Conservation (phyloP, 2,113 vertebrate species). For the Mungos mungo region DNA sequence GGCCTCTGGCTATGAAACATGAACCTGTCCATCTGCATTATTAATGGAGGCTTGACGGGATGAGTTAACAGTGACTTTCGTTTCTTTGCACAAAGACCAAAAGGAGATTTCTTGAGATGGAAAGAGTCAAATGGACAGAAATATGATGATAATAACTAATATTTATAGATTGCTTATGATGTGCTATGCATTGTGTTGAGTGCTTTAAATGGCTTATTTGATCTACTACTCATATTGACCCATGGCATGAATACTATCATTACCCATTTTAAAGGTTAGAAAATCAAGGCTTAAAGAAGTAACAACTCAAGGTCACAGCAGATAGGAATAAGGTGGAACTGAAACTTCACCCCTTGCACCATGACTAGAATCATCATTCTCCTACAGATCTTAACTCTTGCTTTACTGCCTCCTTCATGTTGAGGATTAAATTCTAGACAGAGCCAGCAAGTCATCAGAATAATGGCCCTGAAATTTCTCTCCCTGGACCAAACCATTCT, state of each 20-base stretch:
- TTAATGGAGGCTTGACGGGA: not conserved
- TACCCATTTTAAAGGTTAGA: not conserved
- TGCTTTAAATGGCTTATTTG: not conserved
- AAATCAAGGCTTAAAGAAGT: not conserved
- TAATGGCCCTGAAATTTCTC: not conserved
- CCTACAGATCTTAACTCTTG: not conserved
- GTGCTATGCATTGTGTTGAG: not conserved
- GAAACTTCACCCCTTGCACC: not conserved
- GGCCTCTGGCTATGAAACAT: not conserved
- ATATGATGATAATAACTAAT: not conserved
- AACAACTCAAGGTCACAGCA: not conserved
- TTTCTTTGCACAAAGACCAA: not conserved
- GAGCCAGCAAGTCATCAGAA: not conserved
- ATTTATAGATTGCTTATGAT: not conserved
- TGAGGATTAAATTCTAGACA: not conserved
- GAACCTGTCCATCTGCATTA: conserved; percentile 42
- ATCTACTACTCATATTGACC: not conserved
- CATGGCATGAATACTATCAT: not conserved
- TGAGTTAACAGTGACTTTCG: not conserved
- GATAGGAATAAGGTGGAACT: not conserved
- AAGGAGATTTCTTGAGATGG: conserved; percentile 15
- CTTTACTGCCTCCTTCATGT: not conserved
- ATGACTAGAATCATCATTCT: not conserved
- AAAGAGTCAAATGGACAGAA: conserved; percentile 35
- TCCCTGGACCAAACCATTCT: not conserved